Conservation (phyloP, 2,113 vertebrate genomes). For the Python bivittatus region DNA sequence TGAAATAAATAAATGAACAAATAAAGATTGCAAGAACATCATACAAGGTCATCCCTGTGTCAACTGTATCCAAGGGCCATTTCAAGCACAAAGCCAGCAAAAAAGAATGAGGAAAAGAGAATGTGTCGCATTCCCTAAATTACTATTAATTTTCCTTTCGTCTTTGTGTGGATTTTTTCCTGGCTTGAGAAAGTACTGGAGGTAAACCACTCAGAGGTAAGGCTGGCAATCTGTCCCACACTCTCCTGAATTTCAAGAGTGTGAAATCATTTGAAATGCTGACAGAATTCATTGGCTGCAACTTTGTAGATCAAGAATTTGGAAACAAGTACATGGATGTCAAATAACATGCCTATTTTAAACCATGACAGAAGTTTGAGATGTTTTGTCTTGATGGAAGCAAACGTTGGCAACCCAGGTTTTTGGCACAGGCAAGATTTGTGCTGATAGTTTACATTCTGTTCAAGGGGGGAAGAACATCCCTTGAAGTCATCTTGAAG, state of each 20-base stretch:
- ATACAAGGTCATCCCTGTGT: not conserved
- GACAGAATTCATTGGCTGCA: slow-evolving; percentile 21
- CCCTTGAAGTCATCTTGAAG: slow-evolving; percentile 26
- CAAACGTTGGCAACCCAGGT: slow-evolving; percentile 39
- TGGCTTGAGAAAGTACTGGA: not conserved
- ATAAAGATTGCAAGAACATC: not conserved
- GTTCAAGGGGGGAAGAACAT: not conserved
- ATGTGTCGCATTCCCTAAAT: not conserved
- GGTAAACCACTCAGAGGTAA: not conserved
- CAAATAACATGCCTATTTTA: slow-evolving; percentile 49
- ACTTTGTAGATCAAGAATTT: slow-evolving; percentile 28
- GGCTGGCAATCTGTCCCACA: not conserved
- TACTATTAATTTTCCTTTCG: not conserved
- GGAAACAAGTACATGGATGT: slow-evolving; percentile 37
- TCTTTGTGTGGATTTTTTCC: not conserved
- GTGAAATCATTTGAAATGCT: slow-evolving; percentile 15
- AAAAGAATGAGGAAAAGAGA: not conserved
- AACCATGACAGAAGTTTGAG: slow-evolving; percentile 37
- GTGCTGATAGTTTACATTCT: slow-evolving; percentile 39
- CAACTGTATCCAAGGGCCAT: not conserved
- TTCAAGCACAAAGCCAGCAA: not conserved
- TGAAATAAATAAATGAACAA: not conserved
- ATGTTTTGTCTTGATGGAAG: slow-evolving; percentile 58
- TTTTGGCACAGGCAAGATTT: slow-evolving; percentile 44
- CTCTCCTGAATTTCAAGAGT: slow-evolving; percentile 22